Conservation (phyloP, 2,113 vertebrate genomes). For the Grantiella picta region DNA sequence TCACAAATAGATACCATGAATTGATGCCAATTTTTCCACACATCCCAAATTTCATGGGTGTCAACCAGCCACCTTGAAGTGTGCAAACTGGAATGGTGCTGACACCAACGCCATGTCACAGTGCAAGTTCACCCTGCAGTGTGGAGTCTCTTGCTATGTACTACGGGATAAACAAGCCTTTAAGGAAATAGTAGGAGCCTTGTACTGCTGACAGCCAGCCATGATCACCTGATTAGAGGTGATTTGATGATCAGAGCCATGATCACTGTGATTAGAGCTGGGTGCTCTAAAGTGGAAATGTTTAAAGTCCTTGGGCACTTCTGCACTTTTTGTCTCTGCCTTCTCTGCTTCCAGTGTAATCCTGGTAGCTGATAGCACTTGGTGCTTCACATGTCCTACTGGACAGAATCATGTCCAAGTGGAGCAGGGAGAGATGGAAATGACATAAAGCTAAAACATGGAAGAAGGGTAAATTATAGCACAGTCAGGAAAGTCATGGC, state of each 20-base stretch:
- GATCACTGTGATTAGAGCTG: background rate
- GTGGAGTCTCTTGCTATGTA: accelerated
- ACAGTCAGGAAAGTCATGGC: background rate
- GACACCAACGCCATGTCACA: accelerated
- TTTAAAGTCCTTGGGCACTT: background rate
- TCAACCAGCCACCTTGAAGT: background rate
- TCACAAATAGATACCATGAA: background rate
- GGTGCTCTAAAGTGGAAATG: background rate
- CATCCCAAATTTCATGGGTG: background rate
- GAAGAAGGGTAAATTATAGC: background rate
- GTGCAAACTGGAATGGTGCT: background rate
- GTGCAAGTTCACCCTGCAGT: background rate
- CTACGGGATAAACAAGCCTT: background rate
- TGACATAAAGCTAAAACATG: background rate
- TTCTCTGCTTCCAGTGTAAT: background rate
- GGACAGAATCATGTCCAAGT: background rate
- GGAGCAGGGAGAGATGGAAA: background rate
- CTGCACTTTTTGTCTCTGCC: background rate
- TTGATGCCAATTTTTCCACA: background rate
- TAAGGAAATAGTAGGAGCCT: background rate
- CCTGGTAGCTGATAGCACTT: background rate
- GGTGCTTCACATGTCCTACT: accelerated
- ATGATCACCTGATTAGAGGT: too few relatives aligned
- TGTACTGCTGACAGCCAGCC: background rate
- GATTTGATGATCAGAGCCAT: too few relatives aligned